Evolutionary conservation across 35 echinoderm and acorn worm species (phyloP).

Genomic region (Apostichopus japonicus): DNA sequence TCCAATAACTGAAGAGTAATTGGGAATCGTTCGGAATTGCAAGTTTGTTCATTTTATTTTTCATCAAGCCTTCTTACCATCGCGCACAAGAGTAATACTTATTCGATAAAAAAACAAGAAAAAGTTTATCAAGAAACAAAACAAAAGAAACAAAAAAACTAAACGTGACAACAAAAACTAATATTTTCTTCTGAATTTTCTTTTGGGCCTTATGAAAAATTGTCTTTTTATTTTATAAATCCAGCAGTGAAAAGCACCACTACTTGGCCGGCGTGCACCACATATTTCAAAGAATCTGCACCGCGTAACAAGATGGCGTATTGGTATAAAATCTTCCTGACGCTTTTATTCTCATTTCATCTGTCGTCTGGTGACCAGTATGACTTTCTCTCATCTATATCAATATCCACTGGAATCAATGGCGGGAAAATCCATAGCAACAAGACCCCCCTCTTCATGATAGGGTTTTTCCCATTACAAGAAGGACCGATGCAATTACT

Average conservation of each 20-base stretch:
- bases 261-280: no score
- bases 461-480: conserved; percentile 34
- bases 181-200: no score
- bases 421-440: neutral
- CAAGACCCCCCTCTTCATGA: conserved; percentile 42
- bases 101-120: no score
- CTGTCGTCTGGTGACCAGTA: neutral
- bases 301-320: neutral
- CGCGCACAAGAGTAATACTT: no score
- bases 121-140: no score
- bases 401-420: conserved; percentile 19
- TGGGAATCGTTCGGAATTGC: neutral
- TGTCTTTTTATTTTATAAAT: no score
- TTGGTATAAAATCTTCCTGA: neutral
- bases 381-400: conserved; percentile 11
- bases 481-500: conserved; percentile 6
- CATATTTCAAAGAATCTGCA: no score
- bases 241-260: no score
- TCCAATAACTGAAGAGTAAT: neutral
- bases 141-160: no score
- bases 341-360: neutral
- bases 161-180: no score
- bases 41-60: neutral
- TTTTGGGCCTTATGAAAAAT: no score
- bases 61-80: no score